Percentiles rank a stretch among this genome's conserved stretches.
phyloP scores from a whole-genome alignment of 2,888 invertebrate genomes.

The Cordilura impudica region DNA sequence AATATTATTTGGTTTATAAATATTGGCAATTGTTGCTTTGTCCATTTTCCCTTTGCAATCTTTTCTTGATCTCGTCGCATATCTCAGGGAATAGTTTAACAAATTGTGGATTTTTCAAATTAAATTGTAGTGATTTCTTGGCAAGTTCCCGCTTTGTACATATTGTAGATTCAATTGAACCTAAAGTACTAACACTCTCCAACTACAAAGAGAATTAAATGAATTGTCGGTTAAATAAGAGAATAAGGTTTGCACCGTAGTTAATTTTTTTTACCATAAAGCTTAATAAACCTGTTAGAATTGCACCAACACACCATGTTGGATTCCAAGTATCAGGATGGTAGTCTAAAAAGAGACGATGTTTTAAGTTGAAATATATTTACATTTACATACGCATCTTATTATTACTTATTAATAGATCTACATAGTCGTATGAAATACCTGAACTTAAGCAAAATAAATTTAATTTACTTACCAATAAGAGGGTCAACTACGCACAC shows the following conservation, averaged over 20 bases:
- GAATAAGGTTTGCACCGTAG: neutral
- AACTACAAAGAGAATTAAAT: constrained; percentile 80
- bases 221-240: no score
- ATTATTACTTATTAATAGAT: no score
- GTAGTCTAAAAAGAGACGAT: constrained; percentile 73
- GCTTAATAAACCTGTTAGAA: constrained; percentile 95
- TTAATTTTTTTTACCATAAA: constrained; percentile 82
- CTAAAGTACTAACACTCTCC: constrained; percentile 96
- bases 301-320: constrained; percentile 98
- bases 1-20: no score
- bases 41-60: constrained; percentile 77
- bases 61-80: constrained; percentile 85
- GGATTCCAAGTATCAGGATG: constrained; percentile 97
- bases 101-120: constrained; percentile 93
- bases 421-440: no score
- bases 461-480: no score
- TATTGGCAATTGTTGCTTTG: no score
- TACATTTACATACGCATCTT: no score
- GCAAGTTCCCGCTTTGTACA: constrained; percentile 91
- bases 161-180: constrained; percentile 94
- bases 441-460: no score
- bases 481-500: no score
- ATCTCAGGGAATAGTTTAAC: constrained; percentile 96
- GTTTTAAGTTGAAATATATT: no score
- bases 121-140: constrained; percentile 91